phyloP scores from a whole-genome alignment of 2,797 vertebrate species.

The Acanthurus lineatus region DNA sequence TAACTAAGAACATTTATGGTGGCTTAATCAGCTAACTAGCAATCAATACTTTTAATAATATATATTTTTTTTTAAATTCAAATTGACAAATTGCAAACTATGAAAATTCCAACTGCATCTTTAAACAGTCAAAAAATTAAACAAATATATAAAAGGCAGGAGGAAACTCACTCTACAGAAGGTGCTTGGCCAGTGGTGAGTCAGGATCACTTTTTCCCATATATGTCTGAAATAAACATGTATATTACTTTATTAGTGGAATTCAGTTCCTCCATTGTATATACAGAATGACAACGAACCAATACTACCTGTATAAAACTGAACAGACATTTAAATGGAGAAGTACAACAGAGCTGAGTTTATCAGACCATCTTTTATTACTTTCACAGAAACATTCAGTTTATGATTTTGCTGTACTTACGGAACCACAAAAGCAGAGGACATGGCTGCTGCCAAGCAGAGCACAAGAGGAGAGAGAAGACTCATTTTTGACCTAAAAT shows the following conservation, averaged over 20 bases:
- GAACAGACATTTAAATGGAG: background rate
- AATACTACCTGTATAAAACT: background rate
- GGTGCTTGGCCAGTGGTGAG: slow-evolving; percentile 87
- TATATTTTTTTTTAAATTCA: background rate
- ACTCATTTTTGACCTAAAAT: slow-evolving; percentile 67
- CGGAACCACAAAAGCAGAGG: slow-evolving; percentile 59
- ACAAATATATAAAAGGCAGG: background rate
- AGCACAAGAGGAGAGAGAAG: slow-evolving; percentile 51
- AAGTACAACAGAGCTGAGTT: background rate
- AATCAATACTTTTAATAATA: background rate
- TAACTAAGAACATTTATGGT: background rate
- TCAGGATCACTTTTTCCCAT: slow-evolving; percentile 87
- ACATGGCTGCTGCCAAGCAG: slow-evolving; percentile 61
- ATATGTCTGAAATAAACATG: slow-evolving; percentile 72
- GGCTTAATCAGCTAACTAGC: background rate
- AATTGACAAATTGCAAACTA: background rate
- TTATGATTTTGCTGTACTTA: slow-evolving; percentile 57
- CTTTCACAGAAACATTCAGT: background rate
- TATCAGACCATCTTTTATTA: background rate
- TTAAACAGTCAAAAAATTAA: background rate
- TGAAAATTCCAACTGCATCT: background rate
- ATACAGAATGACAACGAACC: background rate
- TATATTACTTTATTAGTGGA: background rate
- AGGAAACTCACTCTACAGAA: slow-evolving; percentile 82
- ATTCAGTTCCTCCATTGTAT: background rate